phyloP scores from a whole-genome alignment of 2,888 invertebrate genomes.

The Xanthostigma xanthostigma region DNA sequence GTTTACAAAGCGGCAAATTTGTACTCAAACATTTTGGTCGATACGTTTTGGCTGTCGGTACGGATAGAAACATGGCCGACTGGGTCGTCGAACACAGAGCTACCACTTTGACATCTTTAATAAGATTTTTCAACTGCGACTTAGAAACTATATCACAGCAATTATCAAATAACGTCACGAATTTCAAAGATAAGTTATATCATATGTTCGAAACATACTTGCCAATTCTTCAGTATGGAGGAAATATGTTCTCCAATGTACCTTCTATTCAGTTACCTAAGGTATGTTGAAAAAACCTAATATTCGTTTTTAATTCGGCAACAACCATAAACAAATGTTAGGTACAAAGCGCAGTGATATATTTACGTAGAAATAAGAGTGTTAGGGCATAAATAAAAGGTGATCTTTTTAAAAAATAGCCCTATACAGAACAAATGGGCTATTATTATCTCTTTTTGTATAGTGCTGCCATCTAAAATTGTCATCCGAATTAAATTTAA shows the following conservation, averaged over 20 bases:
- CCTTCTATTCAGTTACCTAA: conserved; percentile 70
- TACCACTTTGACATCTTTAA: conserved; percentile 55
- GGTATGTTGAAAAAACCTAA: conserved; percentile 31
- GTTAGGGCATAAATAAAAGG: no score
- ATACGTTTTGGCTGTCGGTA: conserved; percentile 75
- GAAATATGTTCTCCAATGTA: conserved; percentile 69
- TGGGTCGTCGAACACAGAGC: conserved; percentile 68
- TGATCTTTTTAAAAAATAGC: no score
- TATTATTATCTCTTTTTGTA: no score
- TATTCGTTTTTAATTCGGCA: not conserved
- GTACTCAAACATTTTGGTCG: conserved; percentile 68
- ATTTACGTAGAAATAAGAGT: no score
- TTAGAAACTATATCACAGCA: conserved; percentile 47
- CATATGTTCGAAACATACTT: conserved; percentile 82
- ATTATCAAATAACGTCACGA: conserved; percentile 25
- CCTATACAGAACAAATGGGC: no score
- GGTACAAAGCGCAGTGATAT: no score
- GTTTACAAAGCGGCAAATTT: conserved; percentile 79
- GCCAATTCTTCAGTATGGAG: conserved; percentile 68
- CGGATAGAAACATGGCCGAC: conserved; percentile 72
- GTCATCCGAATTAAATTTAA: not conserved
- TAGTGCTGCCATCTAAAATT: not conserved
- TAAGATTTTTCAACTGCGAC: conserved; percentile 75
- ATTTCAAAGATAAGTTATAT: conserved; percentile 59
- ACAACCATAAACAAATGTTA: no score